Evolutionary conservation across 1,140 invertebrate genomes (phyloP).

Genomic region (Eumeta japonica): DNA sequence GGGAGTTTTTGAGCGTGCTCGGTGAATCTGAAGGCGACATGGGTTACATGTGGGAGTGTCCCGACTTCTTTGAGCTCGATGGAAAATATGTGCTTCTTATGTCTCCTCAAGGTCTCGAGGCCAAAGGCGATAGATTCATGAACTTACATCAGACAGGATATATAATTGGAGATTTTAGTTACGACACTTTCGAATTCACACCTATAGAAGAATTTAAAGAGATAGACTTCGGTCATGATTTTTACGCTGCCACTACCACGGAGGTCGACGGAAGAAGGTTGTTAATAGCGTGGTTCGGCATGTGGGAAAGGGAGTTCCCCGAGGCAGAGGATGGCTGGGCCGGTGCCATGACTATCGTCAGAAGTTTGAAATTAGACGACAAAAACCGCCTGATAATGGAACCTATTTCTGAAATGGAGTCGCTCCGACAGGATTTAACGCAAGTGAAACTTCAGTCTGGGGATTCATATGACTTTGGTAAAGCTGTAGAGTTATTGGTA

Average conservation of each 20-base stretch:
- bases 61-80: slow-evolving; percentile 44
- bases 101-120: slow-evolving; percentile 42
- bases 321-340: slow-evolving; percentile 47
- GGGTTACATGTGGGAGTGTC: slow-evolving; percentile 52
- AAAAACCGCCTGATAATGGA: slow-evolving; percentile 28
- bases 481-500: slow-evolving; percentile 33
- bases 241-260: slow-evolving; percentile 47
- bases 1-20: slow-evolving; percentile 40
- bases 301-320: slow-evolving; percentile 42
- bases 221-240: slow-evolving; percentile 47
- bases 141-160: slow-evolving; percentile 47
- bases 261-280: slow-evolving; percentile 38
- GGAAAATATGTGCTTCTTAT: slow-evolving; percentile 43
- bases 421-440: slow-evolving; percentile 14
- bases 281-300: slow-evolving; percentile 42
- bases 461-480: slow-evolving; percentile 20
- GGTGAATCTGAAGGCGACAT: slow-evolving; percentile 34
- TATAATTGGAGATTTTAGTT: slow-evolving; percentile 41
- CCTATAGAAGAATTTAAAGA: slow-evolving; percentile 40
- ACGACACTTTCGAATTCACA: slow-evolving; percentile 36
- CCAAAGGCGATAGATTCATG: slow-evolving; percentile 44
- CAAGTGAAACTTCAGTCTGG: slow-evolving; percentile 12
- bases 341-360: slow-evolving; percentile 38
- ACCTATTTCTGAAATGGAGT: slow-evolving; percentile 26
- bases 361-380: slow-evolving; percentile 33